Percentiles rank a stretch among this genome's conserved stretches.
Evolutionary conservation across 2,113 vertebrate species (phyloP).

Genomic region (Odontesthes bonariensis): DNA sequence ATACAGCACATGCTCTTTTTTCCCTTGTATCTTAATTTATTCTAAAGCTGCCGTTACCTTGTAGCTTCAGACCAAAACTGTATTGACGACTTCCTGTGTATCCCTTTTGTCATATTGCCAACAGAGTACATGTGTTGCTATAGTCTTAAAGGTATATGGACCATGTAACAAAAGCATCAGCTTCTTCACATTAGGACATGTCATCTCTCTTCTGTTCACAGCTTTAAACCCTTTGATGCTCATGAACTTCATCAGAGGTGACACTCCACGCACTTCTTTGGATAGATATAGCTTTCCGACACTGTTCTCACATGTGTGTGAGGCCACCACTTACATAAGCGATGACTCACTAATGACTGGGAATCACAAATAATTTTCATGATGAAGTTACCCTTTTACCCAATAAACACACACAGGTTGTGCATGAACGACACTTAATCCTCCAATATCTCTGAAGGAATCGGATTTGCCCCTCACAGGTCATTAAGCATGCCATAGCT

Average conservation of each 20-base stretch:
- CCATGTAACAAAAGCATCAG: constrained; percentile 5
- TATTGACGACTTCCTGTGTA: neutral
- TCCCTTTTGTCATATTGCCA: neutral
- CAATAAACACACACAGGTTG: constrained; percentile 42
- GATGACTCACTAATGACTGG: constrained; percentile 67
- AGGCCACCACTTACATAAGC: constrained; percentile 63
- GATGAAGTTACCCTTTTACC: constrained; percentile 67
- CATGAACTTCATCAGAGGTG: constrained; percentile 37
- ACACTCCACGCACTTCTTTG: constrained; percentile 32
- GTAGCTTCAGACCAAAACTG: neutral
- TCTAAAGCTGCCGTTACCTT: neutral
- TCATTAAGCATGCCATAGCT: constrained; percentile 10
- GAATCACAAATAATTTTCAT: constrained; percentile 70
- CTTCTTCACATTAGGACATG: constrained; percentile 16
- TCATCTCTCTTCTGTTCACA: constrained; percentile 23
- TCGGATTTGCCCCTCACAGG: constrained; percentile 21
- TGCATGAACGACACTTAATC: constrained; percentile 33
- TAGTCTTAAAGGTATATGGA: constrained; percentile 16
- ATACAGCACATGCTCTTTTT: neutral
- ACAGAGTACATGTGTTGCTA: neutral
- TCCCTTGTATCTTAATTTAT: neutral
- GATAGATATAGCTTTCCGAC: constrained; percentile 14
- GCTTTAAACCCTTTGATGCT: constrained; percentile 14
- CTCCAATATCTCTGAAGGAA: constrained; percentile 20
- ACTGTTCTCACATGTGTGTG: constrained; percentile 45